Base-by-base conservation (phyloP, 2,888 invertebrate species). In the Metopia argyrocephala region DNA sequence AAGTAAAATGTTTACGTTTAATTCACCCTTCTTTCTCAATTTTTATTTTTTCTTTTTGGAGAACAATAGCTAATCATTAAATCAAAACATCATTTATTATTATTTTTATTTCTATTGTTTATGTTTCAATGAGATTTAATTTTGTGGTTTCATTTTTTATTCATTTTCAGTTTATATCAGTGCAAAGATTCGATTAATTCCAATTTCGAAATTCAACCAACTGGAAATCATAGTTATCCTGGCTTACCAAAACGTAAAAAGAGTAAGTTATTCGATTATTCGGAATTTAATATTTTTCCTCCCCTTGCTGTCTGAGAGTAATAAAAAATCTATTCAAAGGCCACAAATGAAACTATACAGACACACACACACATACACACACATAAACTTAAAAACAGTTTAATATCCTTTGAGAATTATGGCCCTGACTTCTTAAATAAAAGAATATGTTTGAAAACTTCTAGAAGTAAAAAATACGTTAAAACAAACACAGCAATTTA, bases 181-280 rank as follows among this genome's bases (percentile, higher is more conserved):
- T 94, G 94, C 86, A 92, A 92, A 79, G 92, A 92, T 54, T 92
- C 92, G 3, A 92, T 93, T 57, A 92, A 92, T 46, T 92, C 92
- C 21, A 90, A 93, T 45, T 92, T 93, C 83, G 93, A 93, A 86
- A 91, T 94, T 82, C 90, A 92, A 79, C 92, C 92, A 54, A 91
- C 92, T 75, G 92, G 92, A 54, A 94, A 94, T 85, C 91, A 92
- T 54, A 93, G 92, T 56, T 93, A 92, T 91, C 87, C 92, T 65
- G 91, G 93, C 82, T 76, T 92, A 86, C 92, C 92, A 2, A 92
- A 88, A 82, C 87, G 90, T 27, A 85, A 84, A 52, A 88, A 88
- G 68, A 89, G 90, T 90, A 79, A 88, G 88, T 85, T 9, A 62
- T 31, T 38, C 12, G 9, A 7, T 31, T 62, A n/a, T 28, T 28